Percentiles rank a stretch among this genome's conserved stretches.
Conservation (phyloP, 2,797 vertebrate genomes). For the Steatocranus sp. region DNA sequence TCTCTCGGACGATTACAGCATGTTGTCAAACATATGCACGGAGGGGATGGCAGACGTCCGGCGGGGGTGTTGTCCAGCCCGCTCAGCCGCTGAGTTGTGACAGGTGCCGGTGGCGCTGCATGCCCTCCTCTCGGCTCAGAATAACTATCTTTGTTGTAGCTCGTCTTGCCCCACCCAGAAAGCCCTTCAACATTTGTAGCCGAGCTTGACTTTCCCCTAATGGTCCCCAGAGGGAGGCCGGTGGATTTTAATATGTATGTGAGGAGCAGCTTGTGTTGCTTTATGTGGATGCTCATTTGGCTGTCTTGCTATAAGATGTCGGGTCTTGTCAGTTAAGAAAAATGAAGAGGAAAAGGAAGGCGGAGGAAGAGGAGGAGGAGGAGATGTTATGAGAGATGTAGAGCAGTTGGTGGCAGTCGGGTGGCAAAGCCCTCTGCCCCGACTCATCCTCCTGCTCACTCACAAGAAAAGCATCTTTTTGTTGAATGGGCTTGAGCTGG, state of each 20-base stretch:
- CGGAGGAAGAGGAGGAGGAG: background rate
- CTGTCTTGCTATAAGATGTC: slow-evolving; percentile 2
- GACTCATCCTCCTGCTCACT: slow-evolving; percentile 9
- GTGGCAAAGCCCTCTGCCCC: slow-evolving; percentile 1
- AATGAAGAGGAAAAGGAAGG: background rate
- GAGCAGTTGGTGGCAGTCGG: background rate
- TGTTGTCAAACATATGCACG: slow-evolving; percentile 25
- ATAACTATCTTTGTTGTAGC: slow-evolving; percentile 19
- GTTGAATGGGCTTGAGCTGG: slow-evolving; percentile 18
- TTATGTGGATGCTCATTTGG: background rate
- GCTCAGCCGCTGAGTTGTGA: slow-evolving; percentile 32
- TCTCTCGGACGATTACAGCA: background rate
- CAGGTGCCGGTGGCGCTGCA: slow-evolving; percentile 17
- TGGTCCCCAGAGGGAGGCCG: slow-evolving; percentile 16
- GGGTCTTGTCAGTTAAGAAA: background rate
- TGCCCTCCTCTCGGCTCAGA: background rate
- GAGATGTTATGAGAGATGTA: slow-evolving; percentile 50
- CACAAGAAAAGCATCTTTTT: slow-evolving; percentile 2
- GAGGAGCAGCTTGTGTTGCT: background rate
- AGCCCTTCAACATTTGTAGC: slow-evolving; percentile 4
- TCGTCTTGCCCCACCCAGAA: slow-evolving; percentile 1
- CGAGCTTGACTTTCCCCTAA: slow-evolving; percentile 36
- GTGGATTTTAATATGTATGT: background rate
- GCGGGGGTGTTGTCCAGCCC: slow-evolving; percentile 26
- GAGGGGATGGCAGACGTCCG: background rate